These are phyloP conservation scores for Dasyprocta punctata DNA, from an alignment of 2,113 vertebrate genomes.

Conservation along the genomic window DNA sequence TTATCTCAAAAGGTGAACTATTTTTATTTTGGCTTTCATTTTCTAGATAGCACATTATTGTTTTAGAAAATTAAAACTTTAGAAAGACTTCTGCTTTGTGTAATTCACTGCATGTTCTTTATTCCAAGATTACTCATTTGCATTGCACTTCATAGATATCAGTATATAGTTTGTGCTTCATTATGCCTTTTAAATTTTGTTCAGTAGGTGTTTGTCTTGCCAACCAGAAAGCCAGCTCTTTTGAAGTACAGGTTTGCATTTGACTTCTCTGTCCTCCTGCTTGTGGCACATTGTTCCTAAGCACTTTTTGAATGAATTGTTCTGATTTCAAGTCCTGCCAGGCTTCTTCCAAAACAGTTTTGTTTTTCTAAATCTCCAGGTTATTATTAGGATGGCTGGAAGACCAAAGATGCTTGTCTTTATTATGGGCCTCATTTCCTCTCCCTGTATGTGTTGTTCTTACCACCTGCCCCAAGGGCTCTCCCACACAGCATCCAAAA, in stretches of 20 bases:
- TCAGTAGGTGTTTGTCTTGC: background rate
- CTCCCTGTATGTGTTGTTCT: background rate
- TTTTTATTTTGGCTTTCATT: background rate
- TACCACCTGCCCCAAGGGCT: background rate
- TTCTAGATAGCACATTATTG: background rate
- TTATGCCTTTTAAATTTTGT: background rate
- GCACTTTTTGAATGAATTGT: background rate
- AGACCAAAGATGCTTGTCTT: background rate
- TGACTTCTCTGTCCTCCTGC: background rate
- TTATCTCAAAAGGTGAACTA: background rate
- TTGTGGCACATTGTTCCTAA: background rate
- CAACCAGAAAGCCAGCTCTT: background rate
- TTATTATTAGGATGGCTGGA: background rate
- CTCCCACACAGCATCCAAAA: background rate
- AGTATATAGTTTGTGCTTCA: background rate
- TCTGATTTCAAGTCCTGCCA: background rate
- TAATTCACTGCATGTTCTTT: background rate
- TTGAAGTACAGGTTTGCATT: background rate
- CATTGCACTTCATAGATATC: background rate
- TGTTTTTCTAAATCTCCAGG: background rate
- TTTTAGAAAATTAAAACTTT: background rate
- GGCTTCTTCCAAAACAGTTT: slow-evolving; percentile 23
- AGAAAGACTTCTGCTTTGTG: background rate
- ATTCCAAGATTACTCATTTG: background rate
- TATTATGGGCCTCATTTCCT: background rate